phyloP scores from a whole-genome alignment of 2,888 invertebrate species.

The Limnephilus auricula region DNA sequence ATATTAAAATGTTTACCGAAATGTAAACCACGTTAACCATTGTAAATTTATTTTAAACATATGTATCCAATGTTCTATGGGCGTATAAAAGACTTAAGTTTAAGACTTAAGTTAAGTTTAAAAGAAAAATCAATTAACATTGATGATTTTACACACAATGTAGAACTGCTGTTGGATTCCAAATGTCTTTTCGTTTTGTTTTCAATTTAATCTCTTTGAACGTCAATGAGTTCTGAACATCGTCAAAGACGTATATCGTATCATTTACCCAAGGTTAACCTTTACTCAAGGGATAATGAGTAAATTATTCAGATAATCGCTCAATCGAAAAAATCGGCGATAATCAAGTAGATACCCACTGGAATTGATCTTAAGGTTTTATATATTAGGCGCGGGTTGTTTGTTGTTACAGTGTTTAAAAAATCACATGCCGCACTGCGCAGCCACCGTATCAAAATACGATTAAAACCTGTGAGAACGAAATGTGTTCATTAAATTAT shows the following conservation, averaged over 20 bases:
- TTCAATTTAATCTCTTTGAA: no score
- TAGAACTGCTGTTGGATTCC: no score
- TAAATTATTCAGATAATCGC: constrained; percentile 14
- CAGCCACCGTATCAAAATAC: constrained; percentile 18
- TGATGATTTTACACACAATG: no score
- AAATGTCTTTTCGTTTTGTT: no score
- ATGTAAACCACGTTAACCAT: no score
- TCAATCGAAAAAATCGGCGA: constrained; percentile 11
- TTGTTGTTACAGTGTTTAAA: constrained; percentile 16
- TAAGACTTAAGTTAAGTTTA: no score
- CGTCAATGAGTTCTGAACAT: no score
- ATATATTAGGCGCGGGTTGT: background rate
- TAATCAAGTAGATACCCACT: background rate
- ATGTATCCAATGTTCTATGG: no score
- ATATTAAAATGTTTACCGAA: no score
- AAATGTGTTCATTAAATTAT: constrained; percentile 44
- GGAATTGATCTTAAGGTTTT: background rate
- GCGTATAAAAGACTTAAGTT: no score
- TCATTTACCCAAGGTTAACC: background rate
- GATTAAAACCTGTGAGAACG: constrained; percentile 30
- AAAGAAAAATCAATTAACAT: no score
- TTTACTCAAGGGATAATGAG: background rate
- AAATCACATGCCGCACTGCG: background rate
- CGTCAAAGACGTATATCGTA: background rate
- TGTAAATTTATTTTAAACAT: no score